Conservation (phyloP, 2,113 vertebrate genomes). For the Spermophilus dauricus region DNA sequence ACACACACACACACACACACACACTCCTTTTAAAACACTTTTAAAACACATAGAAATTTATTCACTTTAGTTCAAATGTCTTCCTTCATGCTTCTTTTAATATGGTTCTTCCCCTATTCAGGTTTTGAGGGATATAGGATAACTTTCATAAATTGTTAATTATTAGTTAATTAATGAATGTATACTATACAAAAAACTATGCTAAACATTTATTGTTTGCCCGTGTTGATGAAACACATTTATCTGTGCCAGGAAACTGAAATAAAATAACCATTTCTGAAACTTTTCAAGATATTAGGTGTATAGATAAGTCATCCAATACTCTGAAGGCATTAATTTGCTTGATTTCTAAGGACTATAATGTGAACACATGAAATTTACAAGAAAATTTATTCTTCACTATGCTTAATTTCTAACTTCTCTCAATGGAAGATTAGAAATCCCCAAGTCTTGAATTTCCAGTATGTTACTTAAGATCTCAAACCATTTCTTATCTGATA, state of each 20-base stretch:
- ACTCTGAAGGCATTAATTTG: neutral
- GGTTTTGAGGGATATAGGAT: neutral
- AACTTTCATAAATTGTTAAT: neutral
- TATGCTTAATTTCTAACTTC: neutral
- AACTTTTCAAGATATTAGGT: neutral
- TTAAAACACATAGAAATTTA: neutral
- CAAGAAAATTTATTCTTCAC: neutral
- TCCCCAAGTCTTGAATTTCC: neutral
- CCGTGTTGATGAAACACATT: neutral
- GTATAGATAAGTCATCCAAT: neutral
- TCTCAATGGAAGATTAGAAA: neutral
- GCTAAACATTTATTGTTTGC: neutral
- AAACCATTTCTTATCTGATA: conserved; percentile 24
- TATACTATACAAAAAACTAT: neutral
- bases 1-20: neutral
- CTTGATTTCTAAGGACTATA: neutral
- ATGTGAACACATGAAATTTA: neutral
- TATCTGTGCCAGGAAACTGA: neutral
- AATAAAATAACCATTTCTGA: neutral
- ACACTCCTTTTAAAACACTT: neutral
- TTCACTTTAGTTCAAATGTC: neutral
- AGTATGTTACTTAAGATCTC: neutral
- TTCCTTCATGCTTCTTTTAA: neutral
- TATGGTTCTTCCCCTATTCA: neutral
- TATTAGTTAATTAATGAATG: neutral